These are phyloP conservation scores for Kryptopterus vitreolus DNA, from an alignment of 2,797 vertebrate genomes.

Conservation along the genomic window DNA sequence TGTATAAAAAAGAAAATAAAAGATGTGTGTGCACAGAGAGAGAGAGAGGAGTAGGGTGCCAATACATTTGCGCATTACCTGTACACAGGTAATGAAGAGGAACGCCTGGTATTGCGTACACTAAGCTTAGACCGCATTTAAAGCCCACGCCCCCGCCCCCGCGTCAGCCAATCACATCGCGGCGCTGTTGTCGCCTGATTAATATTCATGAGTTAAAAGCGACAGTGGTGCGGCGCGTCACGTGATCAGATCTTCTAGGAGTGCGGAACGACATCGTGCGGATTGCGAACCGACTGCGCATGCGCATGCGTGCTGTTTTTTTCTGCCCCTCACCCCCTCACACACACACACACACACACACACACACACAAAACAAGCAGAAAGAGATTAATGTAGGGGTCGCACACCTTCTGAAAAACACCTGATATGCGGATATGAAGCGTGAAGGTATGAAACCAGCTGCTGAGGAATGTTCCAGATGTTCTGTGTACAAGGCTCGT, in stretches of 20 bases:
- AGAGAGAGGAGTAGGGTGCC: background rate
- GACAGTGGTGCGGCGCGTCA: background rate
- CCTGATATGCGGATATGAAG: background rate
- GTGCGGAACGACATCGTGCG: background rate
- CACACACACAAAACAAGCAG: background rate
- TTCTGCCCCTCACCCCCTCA: too few relatives aligned
- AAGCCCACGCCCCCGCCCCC: too few relatives aligned
- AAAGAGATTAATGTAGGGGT: background rate
- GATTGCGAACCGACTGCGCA: background rate
- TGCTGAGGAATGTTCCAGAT: constrained; percentile 9
- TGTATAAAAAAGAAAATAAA: too few relatives aligned
- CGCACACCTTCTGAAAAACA: background rate
- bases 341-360: background rate
- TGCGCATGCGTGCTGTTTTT: background rate
- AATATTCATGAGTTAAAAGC: constrained; percentile 10
- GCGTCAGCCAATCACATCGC: background rate
- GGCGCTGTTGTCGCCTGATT: background rate
- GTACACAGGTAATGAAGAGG: background rate
- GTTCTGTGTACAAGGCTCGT: constrained; percentile 6
- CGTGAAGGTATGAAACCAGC: background rate
- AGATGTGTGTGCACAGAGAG: too few relatives aligned
- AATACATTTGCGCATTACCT: background rate
- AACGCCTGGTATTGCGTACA: too few relatives aligned
- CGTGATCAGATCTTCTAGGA: background rate
- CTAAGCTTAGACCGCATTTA: too few relatives aligned